Evolutionary conservation across 2,888 invertebrate genomes (phyloP), one percentile per base, ranked within the genome.

Genomic region (Agonopterix alstromeriana): DNA sequence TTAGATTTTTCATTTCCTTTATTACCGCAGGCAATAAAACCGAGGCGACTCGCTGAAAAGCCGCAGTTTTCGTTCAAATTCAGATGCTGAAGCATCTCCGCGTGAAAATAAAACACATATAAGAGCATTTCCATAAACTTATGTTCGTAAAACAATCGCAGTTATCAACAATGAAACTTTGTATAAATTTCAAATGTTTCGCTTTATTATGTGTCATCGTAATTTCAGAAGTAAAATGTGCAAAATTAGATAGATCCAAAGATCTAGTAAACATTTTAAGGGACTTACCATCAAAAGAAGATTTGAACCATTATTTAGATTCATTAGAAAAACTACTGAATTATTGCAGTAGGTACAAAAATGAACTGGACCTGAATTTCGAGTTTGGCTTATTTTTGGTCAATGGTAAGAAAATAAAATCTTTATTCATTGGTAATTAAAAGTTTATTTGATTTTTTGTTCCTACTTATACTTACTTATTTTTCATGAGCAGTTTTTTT

Each of bases 301-400:
- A 81, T 55, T 57, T 79, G 40, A 42, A 53, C 0, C 45, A 48
- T 35, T 81, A 75, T 57, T 45, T 73, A 41, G 48, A 51, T 11
- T 54, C 65, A 3, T 52, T 82, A 44, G 58, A 65, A 48, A 59
- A 52, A 42, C 52, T 70, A 9, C 48, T 70, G 10, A 52, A 63
- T 8, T 81, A 70, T 61, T 60, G 55, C 46, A 8, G 45, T 10
- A 49, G 51, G 10, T 53, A 73, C 53, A 63, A 59, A 53, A 17
- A 61, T 43, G 58, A 67, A 35, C 51, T 78, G 40, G 74, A 82
- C 60, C 45, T 72, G 9, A 69, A 72, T 56, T 60, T 71, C 35
- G 62, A 54, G 9, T 77, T 77, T 43, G 83, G 79, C 38, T 52
- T 82, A 48, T 78, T 81, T 61, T 50, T 82, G 36, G 51, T 64